These are phyloP conservation scores for Rhinoderma darwinii DNA, from an alignment of 2,113 vertebrate species.

Conservation along the genomic window DNA sequence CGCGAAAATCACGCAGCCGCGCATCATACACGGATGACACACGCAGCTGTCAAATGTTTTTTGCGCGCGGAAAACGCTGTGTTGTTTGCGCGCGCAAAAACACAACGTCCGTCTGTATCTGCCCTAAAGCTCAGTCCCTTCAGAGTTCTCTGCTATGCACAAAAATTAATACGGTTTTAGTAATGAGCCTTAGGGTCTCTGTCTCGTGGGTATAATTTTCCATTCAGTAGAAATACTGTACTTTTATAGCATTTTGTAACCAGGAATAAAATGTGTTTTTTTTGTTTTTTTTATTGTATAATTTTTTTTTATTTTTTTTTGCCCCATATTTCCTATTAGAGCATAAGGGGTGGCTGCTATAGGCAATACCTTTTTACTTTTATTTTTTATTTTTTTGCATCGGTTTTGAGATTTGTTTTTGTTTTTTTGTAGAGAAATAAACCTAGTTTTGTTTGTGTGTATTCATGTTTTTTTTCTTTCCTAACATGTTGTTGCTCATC, in stretches of 20 bases:
- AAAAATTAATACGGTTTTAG: no score
- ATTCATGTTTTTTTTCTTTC: neutral
- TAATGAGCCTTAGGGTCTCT: neutral
- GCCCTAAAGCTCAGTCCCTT: neutral
- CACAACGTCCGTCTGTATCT: no score
- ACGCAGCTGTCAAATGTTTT: no score
- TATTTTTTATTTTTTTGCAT: neutral
- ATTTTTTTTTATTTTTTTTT: neutral
- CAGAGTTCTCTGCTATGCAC: no score
- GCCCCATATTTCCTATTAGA: no score
- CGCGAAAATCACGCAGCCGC: no score
- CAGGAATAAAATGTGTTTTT: neutral
- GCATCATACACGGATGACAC: no score
- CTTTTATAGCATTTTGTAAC: neutral
- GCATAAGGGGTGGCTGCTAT: no score
- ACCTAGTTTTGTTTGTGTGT: neutral
- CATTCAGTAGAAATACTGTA: neutral
- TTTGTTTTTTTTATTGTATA: neutral
- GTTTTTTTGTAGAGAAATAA: no score
- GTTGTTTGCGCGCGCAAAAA: no score
- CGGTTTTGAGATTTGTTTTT: neutral
- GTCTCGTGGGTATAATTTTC: neutral
- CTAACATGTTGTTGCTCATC: neutral
- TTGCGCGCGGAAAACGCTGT: no score
- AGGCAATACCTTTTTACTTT: no score